Evolutionary conservation across 2,888 invertebrate species (phyloP), one percentile per base, ranked within the genome.

Genomic region (Diarsia brunnea): DNA sequence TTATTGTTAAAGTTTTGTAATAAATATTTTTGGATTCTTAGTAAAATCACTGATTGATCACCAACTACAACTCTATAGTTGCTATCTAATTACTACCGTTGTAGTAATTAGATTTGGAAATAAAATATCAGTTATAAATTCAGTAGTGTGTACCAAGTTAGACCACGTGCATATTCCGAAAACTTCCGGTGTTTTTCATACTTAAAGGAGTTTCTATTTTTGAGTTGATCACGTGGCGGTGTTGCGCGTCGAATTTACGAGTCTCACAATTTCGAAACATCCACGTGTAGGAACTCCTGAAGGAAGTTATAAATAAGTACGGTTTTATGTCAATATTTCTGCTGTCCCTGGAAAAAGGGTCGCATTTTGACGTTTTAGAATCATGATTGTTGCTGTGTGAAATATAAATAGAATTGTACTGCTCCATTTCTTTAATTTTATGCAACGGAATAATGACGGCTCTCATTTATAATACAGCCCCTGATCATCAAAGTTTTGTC

Each of bases 221-320:
- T 67, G 16, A 67, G 49, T 63, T 55, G 31, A 64, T 73, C 73
- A 78, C 66, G 73, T 58, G 63, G 55, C 21, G 5, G 8, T 31
- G 49, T 55, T 16, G 24, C 47, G 21, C 21, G 12, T 47, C 27
- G 11, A 55, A 77, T 45, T 38, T 61, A 38, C 7, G 27, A 61
- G 47, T 53, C 53, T 14, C 19, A 10, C 21, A 73, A 68, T 67
- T 49, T 67, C 8, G 31, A 63, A 63, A 73, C 31, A 78, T n/a
- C 7, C 51, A 71, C 71, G 71, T 65, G 38, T 11, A 11, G 11
- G 21, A 64, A 69, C 63, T 51, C 11, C 24, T n/a, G 21, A 38
- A 51, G 14, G 51, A 45, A 78, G 70, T 49, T 55, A 64, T 10
- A 49, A 75, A 55, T 51, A 76, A 16, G n/a, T 60, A 43, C 2